Evolutionary conservation across 2,797 vertebrate species (phyloP).

Genomic region (Coccyzus lansbergi): DNA sequence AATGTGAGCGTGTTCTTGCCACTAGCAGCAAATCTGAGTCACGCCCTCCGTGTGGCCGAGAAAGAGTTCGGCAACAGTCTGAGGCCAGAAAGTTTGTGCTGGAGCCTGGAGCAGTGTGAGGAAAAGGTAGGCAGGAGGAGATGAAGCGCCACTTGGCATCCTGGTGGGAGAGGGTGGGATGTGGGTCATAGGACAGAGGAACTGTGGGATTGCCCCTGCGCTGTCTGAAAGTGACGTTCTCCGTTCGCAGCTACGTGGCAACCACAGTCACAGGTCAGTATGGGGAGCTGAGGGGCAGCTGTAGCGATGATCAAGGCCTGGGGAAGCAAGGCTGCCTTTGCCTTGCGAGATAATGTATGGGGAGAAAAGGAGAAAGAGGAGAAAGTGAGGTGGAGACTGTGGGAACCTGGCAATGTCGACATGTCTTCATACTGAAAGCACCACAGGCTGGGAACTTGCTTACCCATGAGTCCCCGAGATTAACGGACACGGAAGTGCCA

Average conservation of each 20-base stretch:
- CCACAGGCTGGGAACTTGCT: neutral
- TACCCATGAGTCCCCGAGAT: neutral
- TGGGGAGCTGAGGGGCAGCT: neutral
- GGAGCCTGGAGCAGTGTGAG: neutral
- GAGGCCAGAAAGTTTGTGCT: neutral
- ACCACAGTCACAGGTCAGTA: fast-evolving
- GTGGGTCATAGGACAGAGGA: neutral
- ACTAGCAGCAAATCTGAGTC: neutral
- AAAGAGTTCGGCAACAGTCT: neutral
- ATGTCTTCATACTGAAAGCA: neutral
- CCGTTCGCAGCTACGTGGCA: fast-evolving
- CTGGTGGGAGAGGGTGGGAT: fast-evolving
- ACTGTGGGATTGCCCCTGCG: neutral
- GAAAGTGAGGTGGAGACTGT: neutral
- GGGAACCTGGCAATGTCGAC: neutral
- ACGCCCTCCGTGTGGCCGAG: neutral
- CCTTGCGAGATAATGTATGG: neutral
- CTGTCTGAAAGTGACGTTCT: neutral
- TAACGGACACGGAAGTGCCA: no score
- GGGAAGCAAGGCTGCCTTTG: neutral
- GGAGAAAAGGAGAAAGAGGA: neutral
- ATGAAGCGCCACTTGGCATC: neutral
- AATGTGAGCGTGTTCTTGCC: neutral
- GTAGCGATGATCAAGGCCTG: neutral
- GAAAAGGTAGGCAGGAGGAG: neutral